Evolutionary conservation across 2,113 vertebrate genomes (phyloP), one percentile per base, ranked within the genome.

Genomic region (Hypanus sabinus): DNA sequence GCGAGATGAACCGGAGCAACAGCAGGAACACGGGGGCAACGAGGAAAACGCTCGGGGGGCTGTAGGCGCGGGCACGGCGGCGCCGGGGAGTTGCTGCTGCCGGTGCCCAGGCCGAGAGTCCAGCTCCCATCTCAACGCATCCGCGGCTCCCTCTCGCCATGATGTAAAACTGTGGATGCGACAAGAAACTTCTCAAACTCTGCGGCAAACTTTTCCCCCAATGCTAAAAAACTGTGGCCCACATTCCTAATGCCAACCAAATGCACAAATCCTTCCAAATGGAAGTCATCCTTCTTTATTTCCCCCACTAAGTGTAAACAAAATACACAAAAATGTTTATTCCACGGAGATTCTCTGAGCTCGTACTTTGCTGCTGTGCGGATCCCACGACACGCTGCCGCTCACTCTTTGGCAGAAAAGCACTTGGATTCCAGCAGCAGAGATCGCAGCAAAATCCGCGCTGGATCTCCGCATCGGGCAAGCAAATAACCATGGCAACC

Each of bases 121-220:
- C 87, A 65, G 60, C 85, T 90, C 85, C 85, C 85, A 88, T n/a
- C n/a, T 88, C 94, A 80, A 88, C 85, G 36, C 85, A 88, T 65
- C 94, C 94, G 95, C 38, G 94, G 2, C 94, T 94, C 95, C 96
- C 95, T 94, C 96, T 96, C 96, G 97, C 97, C 97, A 97, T 97
- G 96, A 95, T 95, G 96, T 94, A 95, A 95, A 96, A 96, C 96
- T 96, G 96, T 95, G 95, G 80, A 73, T 83, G 70, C 93, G 65
- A 93, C 71, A 73, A 93, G 94, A 95, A 96, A 96, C 96, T 95
- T 96, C 96, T 94, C 95, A 94, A 97, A 97, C 96, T 97, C 96
- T 94, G 94, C 94, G 94, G 94, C 94, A 70, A 94, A 71, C 87
- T 94, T 94, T 94, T 94, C 18, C 94, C 93, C 93, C 94, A 91